Evolutionary conservation across 2,113 vertebrate species (phyloP), one percentile per base, ranked within the genome.

Genomic region (Thryonomys swinderianus): DNA sequence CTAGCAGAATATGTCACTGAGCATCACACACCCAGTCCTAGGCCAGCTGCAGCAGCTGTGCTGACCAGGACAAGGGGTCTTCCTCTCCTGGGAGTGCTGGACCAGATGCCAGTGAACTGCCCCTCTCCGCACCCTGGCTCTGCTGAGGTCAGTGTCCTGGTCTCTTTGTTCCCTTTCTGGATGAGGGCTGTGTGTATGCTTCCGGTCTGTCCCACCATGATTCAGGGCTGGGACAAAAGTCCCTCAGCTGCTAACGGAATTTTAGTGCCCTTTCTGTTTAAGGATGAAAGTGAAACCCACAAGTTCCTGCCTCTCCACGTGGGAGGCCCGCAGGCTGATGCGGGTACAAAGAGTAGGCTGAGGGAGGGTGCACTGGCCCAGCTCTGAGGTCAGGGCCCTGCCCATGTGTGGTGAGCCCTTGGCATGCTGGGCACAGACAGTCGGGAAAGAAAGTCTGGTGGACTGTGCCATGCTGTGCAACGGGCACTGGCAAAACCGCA

Each of bases 1-100:
- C 34, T 27, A 10, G 18, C 59, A 25, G 71, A 74, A 20, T 37
- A 3, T 3, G 23, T 59, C 16, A 23, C 32, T 12, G 23, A 20
- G 4, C 16, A 2, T 0, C 21, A 2, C 2, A 23, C 30, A 0
- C 13, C 37, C 51, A 4, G 1, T 16, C 0, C 1, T 30, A 32
- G 51, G 20, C 20, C 17, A 11, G 0, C 4, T 55, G 0, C 4
- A 0, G 57, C 30, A 64, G 32, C 10, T 5, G 8, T 1, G 37
- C 13, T 32, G 7, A 8, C 16, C 14, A 13, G 25, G 17, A 32
- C 1, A 8, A 37, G 79, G 78, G 45, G 3, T 32, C 4, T 13
- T 34, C 53, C 76, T 71, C 62, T 17, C 32, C 48, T 23, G 5
- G 32, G 14, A 40, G 16, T 37, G n/a, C 40, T 6, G 62, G 27